A percentile compares a stretch with the other conserved stretches of the same genome.
Evolutionary conservation across 1,140 invertebrate species (phyloP).

Genomic region (Drosophila nannoptera): DNA sequence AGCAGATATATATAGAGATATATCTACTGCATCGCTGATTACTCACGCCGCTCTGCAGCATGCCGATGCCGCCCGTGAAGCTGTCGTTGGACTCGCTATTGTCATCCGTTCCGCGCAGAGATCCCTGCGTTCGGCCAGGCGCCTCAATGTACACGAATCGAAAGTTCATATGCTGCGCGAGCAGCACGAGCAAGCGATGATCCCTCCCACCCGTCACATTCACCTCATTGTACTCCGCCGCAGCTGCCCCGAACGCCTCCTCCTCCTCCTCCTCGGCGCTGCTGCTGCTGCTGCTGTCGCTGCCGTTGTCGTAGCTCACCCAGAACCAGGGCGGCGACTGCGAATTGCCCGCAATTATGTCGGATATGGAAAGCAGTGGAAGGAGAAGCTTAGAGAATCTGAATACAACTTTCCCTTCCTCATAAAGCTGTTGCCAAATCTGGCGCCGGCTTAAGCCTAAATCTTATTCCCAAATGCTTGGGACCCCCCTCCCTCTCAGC

Average conservation of each 20-base stretch:
- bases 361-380: too few species aligned
- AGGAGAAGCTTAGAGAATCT: too few species aligned
- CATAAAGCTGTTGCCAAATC: too few species aligned
- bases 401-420: too few species aligned
- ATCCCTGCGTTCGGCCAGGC: constrained; percentile 84
- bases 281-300: constrained; percentile 49
- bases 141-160: constrained; percentile 85
- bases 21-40: not conserved
- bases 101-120: constrained; percentile 79
- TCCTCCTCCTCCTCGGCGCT: too few species aligned
- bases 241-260: constrained; percentile 12
- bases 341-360: constrained; percentile 23
- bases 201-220: constrained; percentile 84
- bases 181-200: constrained; percentile 82
- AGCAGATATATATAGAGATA: not conserved
- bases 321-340: constrained; percentile 88
- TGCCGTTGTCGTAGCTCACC: constrained; percentile 81
- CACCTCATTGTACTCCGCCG: constrained; percentile 79
- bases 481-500: too few species aligned
- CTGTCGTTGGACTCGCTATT: constrained; percentile 82
- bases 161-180: constrained; percentile 85
- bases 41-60: constrained; percentile 83
- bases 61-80: constrained; percentile 84
- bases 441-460: too few species aligned
- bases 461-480: too few species aligned